phyloP scores from a whole-genome alignment of 2,888 invertebrate species.

The Euclidia mi region DNA sequence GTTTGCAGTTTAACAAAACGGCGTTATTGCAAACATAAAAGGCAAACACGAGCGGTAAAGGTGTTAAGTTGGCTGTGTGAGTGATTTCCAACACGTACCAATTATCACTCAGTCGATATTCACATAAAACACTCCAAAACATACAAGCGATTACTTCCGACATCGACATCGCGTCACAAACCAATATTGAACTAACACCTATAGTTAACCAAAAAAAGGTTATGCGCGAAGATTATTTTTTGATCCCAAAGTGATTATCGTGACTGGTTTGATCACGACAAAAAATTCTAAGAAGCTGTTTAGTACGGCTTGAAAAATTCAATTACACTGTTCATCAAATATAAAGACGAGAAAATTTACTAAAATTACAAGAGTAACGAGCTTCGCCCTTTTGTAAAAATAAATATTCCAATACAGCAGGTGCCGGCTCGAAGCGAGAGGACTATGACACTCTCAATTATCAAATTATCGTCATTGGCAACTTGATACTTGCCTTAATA shows the following conservation, averaged over 20 bases:
- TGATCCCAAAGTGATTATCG: background rate
- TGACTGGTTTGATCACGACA: background rate
- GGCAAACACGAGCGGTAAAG: constrained; percentile 74
- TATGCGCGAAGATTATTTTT: background rate
- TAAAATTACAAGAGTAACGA: constrained; percentile 35
- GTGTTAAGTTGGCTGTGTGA: constrained; percentile 79
- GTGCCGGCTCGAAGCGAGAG: constrained; percentile 57
- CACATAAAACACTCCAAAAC: constrained; percentile 66
- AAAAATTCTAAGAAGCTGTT: constrained; percentile 6
- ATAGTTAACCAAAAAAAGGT: constrained; percentile 1
- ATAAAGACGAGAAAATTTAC: constrained; percentile 7
- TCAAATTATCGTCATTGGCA: constrained; percentile 82
- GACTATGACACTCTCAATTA: constrained; percentile 80
- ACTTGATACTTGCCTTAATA: constrained; percentile 78
- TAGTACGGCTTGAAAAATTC: background rate
- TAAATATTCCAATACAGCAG: constrained; percentile 56
- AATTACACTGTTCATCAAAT: constrained; percentile 8
- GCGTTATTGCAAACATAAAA: constrained; percentile 78
- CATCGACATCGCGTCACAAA: constrained; percentile 39
- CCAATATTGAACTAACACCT: constrained; percentile 15
- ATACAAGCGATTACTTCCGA: constrained; percentile 75
- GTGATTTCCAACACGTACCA: constrained; percentile 83
- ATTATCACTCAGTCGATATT: constrained; percentile 83
- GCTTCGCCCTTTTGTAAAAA: constrained; percentile 23
- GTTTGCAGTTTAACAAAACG: constrained; percentile 76